Conservation (phyloP, 2,113 vertebrate species). For the Neolamprologus devosi region DNA sequence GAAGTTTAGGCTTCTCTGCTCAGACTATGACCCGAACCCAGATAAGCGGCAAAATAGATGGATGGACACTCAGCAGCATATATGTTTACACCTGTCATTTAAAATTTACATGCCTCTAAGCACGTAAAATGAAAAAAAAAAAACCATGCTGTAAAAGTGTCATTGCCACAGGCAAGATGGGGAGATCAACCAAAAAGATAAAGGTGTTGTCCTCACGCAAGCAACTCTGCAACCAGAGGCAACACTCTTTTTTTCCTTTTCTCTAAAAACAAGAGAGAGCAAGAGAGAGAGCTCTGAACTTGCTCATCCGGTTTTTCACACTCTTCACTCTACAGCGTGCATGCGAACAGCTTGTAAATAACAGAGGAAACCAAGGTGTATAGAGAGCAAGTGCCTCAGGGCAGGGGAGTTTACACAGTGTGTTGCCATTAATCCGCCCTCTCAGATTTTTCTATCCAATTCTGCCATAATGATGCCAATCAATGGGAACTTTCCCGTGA, state of each 20-base stretch:
- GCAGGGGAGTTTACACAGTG: constrained; percentile 73
- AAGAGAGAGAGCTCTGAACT: constrained; percentile 21
- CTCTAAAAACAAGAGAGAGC: background rate
- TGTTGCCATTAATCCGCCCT: constrained; percentile 61
- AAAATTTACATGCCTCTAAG: constrained; percentile 4
- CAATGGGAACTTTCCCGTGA: constrained; percentile 33
- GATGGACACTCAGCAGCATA: background rate
- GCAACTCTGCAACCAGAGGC: constrained; percentile 42
- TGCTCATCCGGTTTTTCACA: constrained; percentile 63
- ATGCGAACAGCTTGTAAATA: constrained; percentile 65
- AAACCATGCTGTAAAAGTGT: constrained; percentile 17
- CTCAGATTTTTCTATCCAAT: constrained; percentile 45
- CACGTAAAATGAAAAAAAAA: background rate
- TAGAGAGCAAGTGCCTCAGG: constrained; percentile 56
- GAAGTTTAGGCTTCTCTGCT: background rate
- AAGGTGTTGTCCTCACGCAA: constrained; percentile 68
- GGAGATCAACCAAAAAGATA: constrained; percentile 40
- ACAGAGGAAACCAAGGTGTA: constrained; percentile 70
- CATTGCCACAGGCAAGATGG: constrained; percentile 43
- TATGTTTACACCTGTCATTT: background rate
- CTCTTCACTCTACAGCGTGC: constrained; percentile 31
- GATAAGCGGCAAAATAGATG: background rate
- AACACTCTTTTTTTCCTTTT: background rate
- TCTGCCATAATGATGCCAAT: constrained; percentile 42
- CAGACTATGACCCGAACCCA: background rate